These are phyloP conservation scores for Fissipunctia ypsillon DNA, from an alignment of 2,888 invertebrate species.

Conservation along the genomic window DNA sequence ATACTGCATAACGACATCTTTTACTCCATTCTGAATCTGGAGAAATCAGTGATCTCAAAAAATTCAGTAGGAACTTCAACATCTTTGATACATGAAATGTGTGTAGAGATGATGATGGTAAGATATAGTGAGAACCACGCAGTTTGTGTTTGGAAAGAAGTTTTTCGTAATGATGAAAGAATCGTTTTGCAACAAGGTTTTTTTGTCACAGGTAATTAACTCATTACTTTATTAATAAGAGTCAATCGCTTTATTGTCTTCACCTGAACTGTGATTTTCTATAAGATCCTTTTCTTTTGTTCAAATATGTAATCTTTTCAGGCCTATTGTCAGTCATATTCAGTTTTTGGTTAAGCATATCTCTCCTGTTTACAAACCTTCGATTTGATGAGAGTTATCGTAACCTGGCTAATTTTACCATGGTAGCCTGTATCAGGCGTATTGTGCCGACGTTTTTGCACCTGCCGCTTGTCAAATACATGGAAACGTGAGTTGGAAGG, in stretches of 20 bases:
- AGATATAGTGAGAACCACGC: constrained; percentile 24
- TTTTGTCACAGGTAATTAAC: constrained; percentile 72
- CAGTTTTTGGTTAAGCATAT: constrained; percentile 73
- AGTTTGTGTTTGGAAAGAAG: constrained; percentile 73
- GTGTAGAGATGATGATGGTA: constrained; percentile 40
- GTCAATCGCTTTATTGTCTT: background rate
- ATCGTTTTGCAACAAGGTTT: constrained; percentile 70
- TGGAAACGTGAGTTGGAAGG: constrained; percentile 68
- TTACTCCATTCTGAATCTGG: background rate
- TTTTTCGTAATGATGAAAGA: constrained; percentile 73
- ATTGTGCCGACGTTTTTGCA: constrained; percentile 64
- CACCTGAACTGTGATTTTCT: background rate
- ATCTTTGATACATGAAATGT: background rate
- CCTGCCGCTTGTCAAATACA: constrained; percentile 64
- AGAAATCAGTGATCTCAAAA: background rate
- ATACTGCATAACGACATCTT: constrained; percentile 19
- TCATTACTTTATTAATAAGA: background rate
- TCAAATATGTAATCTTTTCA: constrained; percentile 64
- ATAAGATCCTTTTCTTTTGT: background rate
- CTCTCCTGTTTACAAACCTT: constrained; percentile 72
- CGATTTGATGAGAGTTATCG: constrained; percentile 80
- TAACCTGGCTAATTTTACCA: constrained; percentile 81
- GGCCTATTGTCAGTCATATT: constrained; percentile 74
- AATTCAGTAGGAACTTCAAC: background rate
- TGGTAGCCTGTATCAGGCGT: constrained; percentile 76